A percentile compares a stretch with the other conserved stretches of the same genome.
Evolutionary conservation across 53 echinoderm and acorn worm species (phyloP).

Genomic region (Glandiceps talaboti): DNA sequence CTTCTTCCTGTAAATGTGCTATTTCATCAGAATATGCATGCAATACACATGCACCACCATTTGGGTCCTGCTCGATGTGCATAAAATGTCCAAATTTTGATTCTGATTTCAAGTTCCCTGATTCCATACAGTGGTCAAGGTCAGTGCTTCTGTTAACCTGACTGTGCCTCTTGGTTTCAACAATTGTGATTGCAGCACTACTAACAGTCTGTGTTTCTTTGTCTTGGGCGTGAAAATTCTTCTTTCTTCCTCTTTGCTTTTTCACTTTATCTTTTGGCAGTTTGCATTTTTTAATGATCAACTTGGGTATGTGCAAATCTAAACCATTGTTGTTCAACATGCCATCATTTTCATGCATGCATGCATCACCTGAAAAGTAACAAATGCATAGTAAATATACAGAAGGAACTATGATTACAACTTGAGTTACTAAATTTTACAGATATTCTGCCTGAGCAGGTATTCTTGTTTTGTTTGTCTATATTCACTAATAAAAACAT

Average conservation of each 20-base stretch:
- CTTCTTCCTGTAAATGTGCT: constrained; percentile 50
- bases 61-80: constrained; percentile 75
- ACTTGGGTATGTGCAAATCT: not conserved
- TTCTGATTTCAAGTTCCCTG: constrained; percentile 1
- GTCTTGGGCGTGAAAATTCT: not conserved
- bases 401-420: too few species aligned
- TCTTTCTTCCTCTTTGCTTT: not conserved
- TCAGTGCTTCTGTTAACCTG: not conserved
- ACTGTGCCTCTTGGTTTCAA: not conserved
- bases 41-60: constrained; percentile 84
- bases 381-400: too few species aligned
- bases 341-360: not conserved
- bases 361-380: not conserved
- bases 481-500: too few species aligned
- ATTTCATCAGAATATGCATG: constrained; percentile 92
- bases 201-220: not conserved
- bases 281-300: not conserved
- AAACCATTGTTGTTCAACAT: not conserved
- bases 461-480: too few species aligned
- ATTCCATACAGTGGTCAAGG: constrained; percentile 10
- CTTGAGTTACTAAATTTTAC: too few species aligned
- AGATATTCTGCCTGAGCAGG: too few species aligned
- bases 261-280: not conserved
- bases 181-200: not conserved
- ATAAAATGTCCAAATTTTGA: constrained; percentile 67